Base-by-base conservation (phyloP, 2,888 invertebrate species). In the Luperina nickerlii region DNA sequence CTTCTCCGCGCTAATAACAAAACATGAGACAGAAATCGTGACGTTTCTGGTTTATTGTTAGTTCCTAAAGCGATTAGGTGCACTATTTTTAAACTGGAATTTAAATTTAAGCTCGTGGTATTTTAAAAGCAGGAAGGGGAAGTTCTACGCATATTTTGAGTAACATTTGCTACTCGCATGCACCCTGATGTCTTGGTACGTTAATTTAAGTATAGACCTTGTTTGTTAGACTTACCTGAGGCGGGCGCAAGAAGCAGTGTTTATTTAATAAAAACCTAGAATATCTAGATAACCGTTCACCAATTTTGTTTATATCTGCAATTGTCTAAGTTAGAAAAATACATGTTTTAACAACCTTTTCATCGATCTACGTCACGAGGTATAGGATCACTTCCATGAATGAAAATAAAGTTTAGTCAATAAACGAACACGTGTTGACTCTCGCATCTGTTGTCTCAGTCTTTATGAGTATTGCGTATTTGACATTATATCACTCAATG, bases 81-180 rank as follows among this genome's bases (percentile, higher is more conserved):
- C 90, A 88, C 95, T 95, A 95, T 95, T 95, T 95, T 93, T 92
- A 94, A 94, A 92, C 89, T 89, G 90, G 90, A 91, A 94, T 94
- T 95, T 90, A 91, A 94, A 95, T 94, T 95, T 94, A 94, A 94
- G 93, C 93, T 90, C 89, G 89, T 91, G 93, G 93, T 95, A 95
- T 95, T 96, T 96, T 95, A 92, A 94, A 95, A 94, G 89, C 93
- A 94, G 95, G 95, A 95, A 95, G 95, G 95, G 95, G 95, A 94
- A 94, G 94, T 93, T 93, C 92, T 93, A 93, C 88, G 92, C 93
- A 94, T 94, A 94, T 94, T 95, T 94, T 92, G 92, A 93, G 92
- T 91, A 81, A 91, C 90, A 89, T 91, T 92, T 89, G 90, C 90
- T 89, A 88, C 87, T 89, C 82, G 87, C 84, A 83, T 84, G 86